Conservation (phyloP, 2,113 vertebrate genomes). For the Miniopterus natalensis region DNA sequence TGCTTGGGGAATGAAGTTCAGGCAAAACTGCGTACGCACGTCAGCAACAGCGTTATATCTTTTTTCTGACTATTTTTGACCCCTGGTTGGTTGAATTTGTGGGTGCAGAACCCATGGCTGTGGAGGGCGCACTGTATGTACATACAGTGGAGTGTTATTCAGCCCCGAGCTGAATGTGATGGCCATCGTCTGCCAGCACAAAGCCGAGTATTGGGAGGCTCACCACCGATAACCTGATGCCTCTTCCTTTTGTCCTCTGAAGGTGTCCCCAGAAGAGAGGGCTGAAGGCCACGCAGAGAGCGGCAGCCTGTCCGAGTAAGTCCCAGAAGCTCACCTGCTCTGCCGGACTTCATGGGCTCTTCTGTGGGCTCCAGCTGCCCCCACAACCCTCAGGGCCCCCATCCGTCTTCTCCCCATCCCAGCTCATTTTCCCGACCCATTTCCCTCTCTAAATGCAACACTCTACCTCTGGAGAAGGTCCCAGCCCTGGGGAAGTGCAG, state of each 20-base stretch:
- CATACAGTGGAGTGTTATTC: accelerated
- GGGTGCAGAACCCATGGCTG: not conserved
- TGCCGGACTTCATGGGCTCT: not conserved
- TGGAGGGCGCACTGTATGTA: accelerated
- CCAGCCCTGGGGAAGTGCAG: not conserved
- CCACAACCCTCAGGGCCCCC: accelerated
- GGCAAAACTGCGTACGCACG: no score
- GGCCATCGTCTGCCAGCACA: not conserved
- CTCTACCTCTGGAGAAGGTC: not conserved
- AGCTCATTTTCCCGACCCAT: not conserved
- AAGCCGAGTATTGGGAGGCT: accelerated
- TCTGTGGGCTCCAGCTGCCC: not conserved
- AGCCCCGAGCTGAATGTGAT: not conserved
- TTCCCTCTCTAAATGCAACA: not conserved
- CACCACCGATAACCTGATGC: not conserved
- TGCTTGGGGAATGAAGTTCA: not conserved
- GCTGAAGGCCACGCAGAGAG: constrained; percentile 27
- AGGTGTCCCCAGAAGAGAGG: constrained; percentile 77
- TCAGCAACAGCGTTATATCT: not conserved
- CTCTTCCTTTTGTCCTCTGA: constrained; percentile 43
- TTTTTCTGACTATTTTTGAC: not conserved
- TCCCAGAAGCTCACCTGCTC: not conserved
- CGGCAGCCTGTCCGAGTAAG: constrained; percentile 82
- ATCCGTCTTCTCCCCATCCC: not conserved
- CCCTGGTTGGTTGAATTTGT: not conserved